Evolutionary conservation across 2,888 invertebrate genomes (phyloP).

Genomic region (Chrysolina haemoptera): DNA sequence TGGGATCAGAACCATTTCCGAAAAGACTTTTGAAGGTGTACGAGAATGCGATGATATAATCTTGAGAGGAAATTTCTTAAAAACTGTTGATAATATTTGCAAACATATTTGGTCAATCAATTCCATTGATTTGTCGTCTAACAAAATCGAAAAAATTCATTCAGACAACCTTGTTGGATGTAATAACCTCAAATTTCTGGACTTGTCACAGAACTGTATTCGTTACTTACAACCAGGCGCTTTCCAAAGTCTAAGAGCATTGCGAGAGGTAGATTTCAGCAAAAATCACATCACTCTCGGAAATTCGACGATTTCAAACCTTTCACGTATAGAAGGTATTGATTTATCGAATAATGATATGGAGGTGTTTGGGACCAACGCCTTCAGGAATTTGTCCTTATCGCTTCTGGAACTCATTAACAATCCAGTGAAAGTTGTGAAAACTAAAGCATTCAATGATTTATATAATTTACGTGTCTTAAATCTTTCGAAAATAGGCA

Average conservation of each 20-base stretch:
- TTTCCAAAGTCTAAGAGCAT: not conserved
- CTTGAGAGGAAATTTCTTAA: not conserved
- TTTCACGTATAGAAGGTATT: not conserved
- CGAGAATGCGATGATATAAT: not conserved
- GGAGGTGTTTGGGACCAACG: not conserved
- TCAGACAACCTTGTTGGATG: not conserved
- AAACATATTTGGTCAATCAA: not conserved
- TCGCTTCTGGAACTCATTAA: not conserved
- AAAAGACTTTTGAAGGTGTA: not conserved
- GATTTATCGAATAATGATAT: not conserved
- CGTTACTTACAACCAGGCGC: not conserved
- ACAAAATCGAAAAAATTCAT: not conserved
- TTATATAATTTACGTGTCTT: constrained; percentile 24
- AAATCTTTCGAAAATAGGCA: constrained; percentile 15
- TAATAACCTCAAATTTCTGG: not conserved
- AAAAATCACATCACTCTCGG: not conserved
- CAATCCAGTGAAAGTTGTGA: constrained; percentile 16
- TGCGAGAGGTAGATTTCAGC: not conserved
- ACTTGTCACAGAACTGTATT: not conserved
- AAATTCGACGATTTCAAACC: not conserved
- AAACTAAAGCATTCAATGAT: constrained; percentile 29
- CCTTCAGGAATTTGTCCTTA: not conserved
- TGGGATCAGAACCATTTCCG: not conserved
- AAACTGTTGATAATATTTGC: not conserved
- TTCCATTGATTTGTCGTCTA: not conserved